Base-by-base conservation (phyloP, 2,797 vertebrate genomes). In the Pseudopleuronectes americanus region DNA sequence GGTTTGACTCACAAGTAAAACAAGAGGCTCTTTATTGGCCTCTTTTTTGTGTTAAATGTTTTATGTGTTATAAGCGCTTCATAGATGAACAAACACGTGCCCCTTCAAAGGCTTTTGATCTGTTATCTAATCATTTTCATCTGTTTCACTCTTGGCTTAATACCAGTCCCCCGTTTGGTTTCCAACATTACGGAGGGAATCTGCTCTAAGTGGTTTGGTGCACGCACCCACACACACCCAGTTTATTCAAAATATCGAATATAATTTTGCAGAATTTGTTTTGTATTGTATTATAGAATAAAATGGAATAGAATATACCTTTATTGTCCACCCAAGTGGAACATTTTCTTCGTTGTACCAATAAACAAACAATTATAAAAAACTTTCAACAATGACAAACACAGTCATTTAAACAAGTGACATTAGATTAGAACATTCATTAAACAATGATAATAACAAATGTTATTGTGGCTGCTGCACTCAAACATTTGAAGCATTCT, bases 121-220 rank as follows among this genome's bases (percentile, higher is more conserved):
- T 66, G 64, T 81, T 79, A 84, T 91, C 85, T 83, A 76, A 87
- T 89, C 79, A 76, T 67, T 81, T 33, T 81, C 86, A 88, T 89
- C 83, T 79, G 80, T 76, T 80, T 67, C 24, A 77, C 55, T 64
- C 72, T 74, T 60, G 36, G 66, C 57, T 73, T 74, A 43, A 78
- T 31, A 73, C 26, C 70, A 74, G 47, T 23, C 64, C 53, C 24
- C 26, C 6, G 21, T 68, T 78, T 68, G 56, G 48, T 76, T 68
- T 73, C 60, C 47, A 66, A 70, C 4, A 5, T 68, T 63, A 4
- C n/a, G 80, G 26, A 58, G 58, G 10, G 58, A 8, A 31, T 38
- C 7, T 38, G 43, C 26, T 68, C 64, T 13, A 36, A 36, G 36
- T 38, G 36, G 36, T 68, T 45, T 12, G 61, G 8, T 52, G 31